Conservation (phyloP, 2,113 vertebrate genomes). For the Alces alces region DNA sequence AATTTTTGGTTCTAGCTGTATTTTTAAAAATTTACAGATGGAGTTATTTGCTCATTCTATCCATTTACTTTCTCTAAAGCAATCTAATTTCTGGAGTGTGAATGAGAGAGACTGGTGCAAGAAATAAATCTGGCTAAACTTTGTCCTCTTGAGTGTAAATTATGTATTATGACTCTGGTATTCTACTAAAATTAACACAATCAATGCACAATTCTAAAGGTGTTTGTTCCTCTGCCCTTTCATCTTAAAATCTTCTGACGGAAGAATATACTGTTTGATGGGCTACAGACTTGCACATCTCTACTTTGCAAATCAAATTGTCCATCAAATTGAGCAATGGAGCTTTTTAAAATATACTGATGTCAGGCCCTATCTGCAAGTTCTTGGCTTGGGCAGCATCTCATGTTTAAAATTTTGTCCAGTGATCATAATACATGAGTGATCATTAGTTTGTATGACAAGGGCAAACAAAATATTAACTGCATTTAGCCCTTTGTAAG, state of each 20-base stretch:
- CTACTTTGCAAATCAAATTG: neutral
- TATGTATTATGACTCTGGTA: neutral
- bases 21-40: conserved; percentile 38
- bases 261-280: neutral
- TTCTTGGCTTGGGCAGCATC: neutral
- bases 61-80: neutral
- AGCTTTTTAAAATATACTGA: neutral
- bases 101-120: neutral
- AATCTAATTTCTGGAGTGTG: conserved; percentile 8
- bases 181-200: neutral
- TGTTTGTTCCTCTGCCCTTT: neutral
- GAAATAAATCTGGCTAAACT: neutral
- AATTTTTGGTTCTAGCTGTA: conserved; percentile 21
- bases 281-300: neutral
- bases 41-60: neutral
- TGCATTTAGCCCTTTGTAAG: neutral
- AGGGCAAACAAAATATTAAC: neutral
- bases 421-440: neutral
- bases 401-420: neutral
- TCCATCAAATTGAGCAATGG: neutral
- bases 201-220: neutral
- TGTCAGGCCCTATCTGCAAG: neutral
- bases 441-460: neutral
- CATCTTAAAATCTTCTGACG: neutral
- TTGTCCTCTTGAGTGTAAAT: neutral